Conservation (phyloP, 2,888 invertebrate genomes). For the Limnephilus marmoratus region DNA sequence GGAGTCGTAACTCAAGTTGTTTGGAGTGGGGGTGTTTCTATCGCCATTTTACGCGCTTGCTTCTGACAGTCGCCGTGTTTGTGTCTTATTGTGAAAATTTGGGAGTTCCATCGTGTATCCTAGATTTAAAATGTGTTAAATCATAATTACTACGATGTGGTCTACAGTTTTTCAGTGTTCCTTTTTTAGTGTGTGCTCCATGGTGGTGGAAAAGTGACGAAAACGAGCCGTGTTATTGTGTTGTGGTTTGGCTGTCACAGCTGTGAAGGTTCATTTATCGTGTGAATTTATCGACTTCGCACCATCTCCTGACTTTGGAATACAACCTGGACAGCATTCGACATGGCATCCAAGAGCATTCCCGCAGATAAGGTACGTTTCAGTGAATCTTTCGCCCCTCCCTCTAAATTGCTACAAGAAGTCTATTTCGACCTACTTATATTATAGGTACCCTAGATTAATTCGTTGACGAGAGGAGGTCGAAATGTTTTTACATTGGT, state of each 20-base stretch:
- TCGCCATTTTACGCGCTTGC: slow-evolving; percentile 77
- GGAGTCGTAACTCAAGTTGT: slow-evolving; percentile 67
- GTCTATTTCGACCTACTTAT: slow-evolving; percentile 61
- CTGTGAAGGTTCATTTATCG: slow-evolving; percentile 75
- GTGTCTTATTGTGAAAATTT: slow-evolving; percentile 76
- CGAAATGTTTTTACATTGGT: slow-evolving; percentile 26
- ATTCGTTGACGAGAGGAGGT: slow-evolving; percentile 48
- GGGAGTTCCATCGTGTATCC: slow-evolving; percentile 43
- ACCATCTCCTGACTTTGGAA: slow-evolving; percentile 50
- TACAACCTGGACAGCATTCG: slow-evolving; percentile 49
- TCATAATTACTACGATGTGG: slow-evolving; percentile 55
- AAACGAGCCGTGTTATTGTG: slow-evolving; percentile 76
- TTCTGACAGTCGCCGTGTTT: slow-evolving; percentile 78
- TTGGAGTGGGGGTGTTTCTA: slow-evolving; percentile 71
- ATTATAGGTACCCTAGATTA: slow-evolving; percentile 43
- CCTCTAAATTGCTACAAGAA: slow-evolving; percentile 40
- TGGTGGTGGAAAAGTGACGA: slow-evolving; percentile 78
- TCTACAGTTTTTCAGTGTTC: slow-evolving; percentile 53
- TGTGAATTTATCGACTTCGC: slow-evolving; percentile 56
- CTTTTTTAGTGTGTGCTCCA: slow-evolving; percentile 71
- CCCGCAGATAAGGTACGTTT: slow-evolving; percentile 88
- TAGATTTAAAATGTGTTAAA: slow-evolving; percentile 58
- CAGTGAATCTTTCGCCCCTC: slow-evolving; percentile 68
- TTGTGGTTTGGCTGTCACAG: slow-evolving; percentile 76
- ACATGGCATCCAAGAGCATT: slow-evolving; percentile 88